phyloP scores from a whole-genome alignment of 2,888 invertebrate genomes.

The Plebejus anna region DNA sequence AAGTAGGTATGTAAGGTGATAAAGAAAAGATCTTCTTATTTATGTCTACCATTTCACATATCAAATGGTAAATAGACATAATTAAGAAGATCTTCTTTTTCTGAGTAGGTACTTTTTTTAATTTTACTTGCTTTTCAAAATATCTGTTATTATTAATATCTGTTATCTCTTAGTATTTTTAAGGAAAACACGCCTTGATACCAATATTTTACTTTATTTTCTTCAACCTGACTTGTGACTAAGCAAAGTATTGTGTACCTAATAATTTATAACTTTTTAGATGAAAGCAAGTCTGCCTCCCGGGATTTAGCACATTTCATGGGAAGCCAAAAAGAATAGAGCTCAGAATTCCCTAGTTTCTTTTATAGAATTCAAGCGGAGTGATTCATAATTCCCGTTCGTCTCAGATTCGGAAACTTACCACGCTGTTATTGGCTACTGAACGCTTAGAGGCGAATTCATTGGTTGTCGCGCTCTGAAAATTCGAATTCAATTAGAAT shows the following conservation, averaged over 20 bases:
- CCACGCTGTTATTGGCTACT: neutral
- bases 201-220: neutral
- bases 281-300: constrained; percentile 1
- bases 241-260: neutral
- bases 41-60: no score
- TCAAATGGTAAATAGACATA: neutral
- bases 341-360: neutral
- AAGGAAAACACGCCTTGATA: no score
- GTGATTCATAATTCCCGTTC: neutral
- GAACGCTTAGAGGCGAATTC: neutral
- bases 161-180: no score
- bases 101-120: neutral
- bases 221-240: neutral
- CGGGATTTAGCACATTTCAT: neutral
- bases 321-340: neutral
- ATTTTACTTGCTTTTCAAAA: no score
- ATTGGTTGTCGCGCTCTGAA: no score
- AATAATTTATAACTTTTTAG: neutral
- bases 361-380: neutral
- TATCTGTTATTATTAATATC: no score
- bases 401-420: neutral
- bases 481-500: no score
- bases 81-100: neutral
- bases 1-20: no score
- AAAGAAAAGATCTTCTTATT: no score